Percentiles rank a stretch among this genome's conserved stretches.
Conservation (phyloP, 1,140 invertebrate species). For the Plutomurus gul region DNA sequence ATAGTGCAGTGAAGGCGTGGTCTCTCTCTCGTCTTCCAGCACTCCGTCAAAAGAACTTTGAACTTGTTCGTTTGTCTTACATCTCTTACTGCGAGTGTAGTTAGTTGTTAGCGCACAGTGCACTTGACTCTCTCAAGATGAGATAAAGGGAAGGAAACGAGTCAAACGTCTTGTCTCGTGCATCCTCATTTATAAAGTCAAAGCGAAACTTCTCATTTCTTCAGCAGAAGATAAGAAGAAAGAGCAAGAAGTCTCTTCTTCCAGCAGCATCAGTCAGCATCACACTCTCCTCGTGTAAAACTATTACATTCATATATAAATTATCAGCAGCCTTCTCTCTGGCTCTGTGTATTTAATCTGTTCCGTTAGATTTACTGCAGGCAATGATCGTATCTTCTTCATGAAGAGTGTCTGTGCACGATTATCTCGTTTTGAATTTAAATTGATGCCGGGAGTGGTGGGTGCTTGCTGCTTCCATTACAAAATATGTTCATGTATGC, state of each 20-base stretch:
- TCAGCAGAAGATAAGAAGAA: neutral
- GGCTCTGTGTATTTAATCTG: too few relatives aligned
- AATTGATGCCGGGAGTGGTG: too few relatives aligned
- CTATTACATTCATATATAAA: too few relatives aligned
- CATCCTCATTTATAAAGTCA: conserved; percentile 2
- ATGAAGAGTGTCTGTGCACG: too few relatives aligned
- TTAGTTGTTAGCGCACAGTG: neutral
- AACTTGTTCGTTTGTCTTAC: neutral
- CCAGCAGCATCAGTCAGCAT: neutral
- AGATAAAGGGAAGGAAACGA: neutral
- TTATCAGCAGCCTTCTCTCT: too few relatives aligned
- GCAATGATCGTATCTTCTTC: too few relatives aligned
- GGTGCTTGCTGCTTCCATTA: too few relatives aligned
- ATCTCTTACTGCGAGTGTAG: neutral
- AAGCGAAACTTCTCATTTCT: neutral
- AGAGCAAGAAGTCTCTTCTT: neutral
- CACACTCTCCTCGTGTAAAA: too few relatives aligned
- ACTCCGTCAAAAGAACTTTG: neutral
- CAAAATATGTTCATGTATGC: too few relatives aligned
- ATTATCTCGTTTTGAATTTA: too few relatives aligned
- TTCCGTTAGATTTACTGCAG: too few relatives aligned
- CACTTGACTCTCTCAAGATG: neutral
- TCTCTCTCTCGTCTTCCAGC: too few relatives aligned
- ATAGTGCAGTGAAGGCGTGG: neutral
- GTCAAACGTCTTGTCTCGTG: neutral